A percentile compares a stretch with the other conserved stretches of the same genome.
These are phyloP conservation scores for Coracias cyanogaster DNA, from an alignment of 2,797 vertebrate genomes.

Conservation along the genomic window DNA sequence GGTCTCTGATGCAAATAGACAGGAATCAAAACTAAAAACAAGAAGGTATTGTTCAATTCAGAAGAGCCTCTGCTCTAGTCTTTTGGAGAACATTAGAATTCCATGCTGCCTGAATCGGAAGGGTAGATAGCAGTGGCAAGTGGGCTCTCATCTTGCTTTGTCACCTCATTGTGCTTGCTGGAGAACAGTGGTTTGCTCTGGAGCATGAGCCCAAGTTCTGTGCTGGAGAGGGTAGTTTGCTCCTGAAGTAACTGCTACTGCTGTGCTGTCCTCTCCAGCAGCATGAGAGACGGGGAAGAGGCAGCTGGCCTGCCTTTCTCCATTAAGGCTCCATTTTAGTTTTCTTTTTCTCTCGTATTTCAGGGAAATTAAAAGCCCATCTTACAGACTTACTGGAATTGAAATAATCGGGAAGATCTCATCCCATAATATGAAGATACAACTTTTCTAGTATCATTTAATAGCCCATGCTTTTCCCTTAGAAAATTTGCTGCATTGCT, in stretches of 20 bases:
- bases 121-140: neutral
- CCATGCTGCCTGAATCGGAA: neutral
- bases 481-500: conserved; percentile 58
- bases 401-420: conserved; percentile 41
- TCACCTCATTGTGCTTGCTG: neutral
- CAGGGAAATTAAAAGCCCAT: conserved; percentile 11
- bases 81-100: neutral
- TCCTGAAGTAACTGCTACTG: neutral
- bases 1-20: neutral
- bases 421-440: conserved; percentile 25
- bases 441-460: conserved; percentile 60
- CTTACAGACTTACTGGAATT: neutral
- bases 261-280: neutral
- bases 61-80: neutral
- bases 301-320: neutral
- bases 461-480: conserved; percentile 62
- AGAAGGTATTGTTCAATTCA: neutral
- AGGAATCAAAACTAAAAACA: neutral
- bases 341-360: conserved; percentile 34
- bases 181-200: neutral
- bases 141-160: neutral
- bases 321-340: conserved; percentile 8
- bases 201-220: neutral
- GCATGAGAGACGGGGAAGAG: neutral
- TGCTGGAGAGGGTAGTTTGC: neutral